phyloP scores from a whole-genome alignment of 2,888 invertebrate species.

The Dicycla oo region DNA sequence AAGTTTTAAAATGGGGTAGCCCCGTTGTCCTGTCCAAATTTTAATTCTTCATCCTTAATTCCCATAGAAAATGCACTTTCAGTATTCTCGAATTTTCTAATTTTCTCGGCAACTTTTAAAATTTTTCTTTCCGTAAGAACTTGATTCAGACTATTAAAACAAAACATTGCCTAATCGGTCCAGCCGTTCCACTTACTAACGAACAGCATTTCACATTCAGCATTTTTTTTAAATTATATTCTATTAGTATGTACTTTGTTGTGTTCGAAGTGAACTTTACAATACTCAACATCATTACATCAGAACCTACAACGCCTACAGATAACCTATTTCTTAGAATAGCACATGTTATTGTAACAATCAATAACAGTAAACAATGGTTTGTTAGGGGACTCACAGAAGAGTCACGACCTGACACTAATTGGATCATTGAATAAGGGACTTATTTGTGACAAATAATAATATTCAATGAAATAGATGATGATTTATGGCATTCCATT shows the following conservation, averaged over 20 bases:
- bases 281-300: not conserved
- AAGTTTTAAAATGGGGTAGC: too few species aligned
- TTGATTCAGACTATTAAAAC: too few species aligned
- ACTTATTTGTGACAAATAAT: conserved; percentile 37
- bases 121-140: too few species aligned
- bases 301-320: not conserved
- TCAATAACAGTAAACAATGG: conserved; percentile 36
- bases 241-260: not conserved
- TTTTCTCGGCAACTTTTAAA: too few species aligned
- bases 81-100: too few species aligned
- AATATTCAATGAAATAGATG: conserved; percentile 27
- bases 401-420: conserved; percentile 53
- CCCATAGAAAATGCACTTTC: too few species aligned
- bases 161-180: too few species aligned
- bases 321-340: conserved; percentile 49
- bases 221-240: too few species aligned
- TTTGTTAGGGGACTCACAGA: conserved; percentile 54
- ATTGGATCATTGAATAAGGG: conserved; percentile 50
- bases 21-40: too few species aligned
- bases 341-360: conserved; percentile 13
- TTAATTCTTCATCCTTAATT: too few species aligned
- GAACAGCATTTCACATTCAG: too few species aligned
- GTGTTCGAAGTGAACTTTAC: not conserved
- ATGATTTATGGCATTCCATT: conserved; percentile 9
- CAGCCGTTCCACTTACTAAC: too few species aligned